These are phyloP conservation scores for Pseudomyrmex gracilis DNA, from an alignment of 1,140 invertebrate genomes.

Conservation along the genomic window DNA sequence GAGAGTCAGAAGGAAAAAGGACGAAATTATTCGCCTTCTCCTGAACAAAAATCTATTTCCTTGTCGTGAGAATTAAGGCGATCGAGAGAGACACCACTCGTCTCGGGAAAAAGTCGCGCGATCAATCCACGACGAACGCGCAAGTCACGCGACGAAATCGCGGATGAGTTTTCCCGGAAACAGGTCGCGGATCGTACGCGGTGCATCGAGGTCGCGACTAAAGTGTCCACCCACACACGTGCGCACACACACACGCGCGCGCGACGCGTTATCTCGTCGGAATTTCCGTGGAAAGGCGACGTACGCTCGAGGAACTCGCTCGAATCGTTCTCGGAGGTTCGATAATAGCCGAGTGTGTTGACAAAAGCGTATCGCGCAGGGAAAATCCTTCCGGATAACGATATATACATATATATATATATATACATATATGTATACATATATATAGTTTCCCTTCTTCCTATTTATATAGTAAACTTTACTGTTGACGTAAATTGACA, in stretches of 20 bases:
- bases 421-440: too few relatives aligned
- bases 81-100: neutral
- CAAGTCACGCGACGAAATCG: constrained; percentile 14
- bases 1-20: neutral
- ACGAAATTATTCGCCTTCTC: constrained; percentile 32
- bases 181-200: constrained; percentile 63
- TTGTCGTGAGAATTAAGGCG: too few relatives aligned
- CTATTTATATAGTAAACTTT: constrained; percentile 35
- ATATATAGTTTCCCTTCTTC: too few relatives aligned
- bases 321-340: neutral
- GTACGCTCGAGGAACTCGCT: neutral
- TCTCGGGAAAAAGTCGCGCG: neutral
- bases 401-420: too few relatives aligned
- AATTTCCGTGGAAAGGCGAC: constrained; percentile 26
- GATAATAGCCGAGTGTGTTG: neutral
- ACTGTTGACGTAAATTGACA: constrained; percentile 20
- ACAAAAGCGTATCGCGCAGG: neutral
- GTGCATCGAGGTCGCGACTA: constrained; percentile 69
- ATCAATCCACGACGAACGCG: constrained; percentile 46
- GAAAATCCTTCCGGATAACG: neutral
- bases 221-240: constrained; percentile 16
- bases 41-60: constrained; percentile 17
- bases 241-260: neutral
- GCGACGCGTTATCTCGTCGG: constrained; percentile 35
- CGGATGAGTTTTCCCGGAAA: constrained; percentile 54